phyloP scores from a whole-genome alignment of 2,888 invertebrate genomes.

The Acleris sparsana region DNA sequence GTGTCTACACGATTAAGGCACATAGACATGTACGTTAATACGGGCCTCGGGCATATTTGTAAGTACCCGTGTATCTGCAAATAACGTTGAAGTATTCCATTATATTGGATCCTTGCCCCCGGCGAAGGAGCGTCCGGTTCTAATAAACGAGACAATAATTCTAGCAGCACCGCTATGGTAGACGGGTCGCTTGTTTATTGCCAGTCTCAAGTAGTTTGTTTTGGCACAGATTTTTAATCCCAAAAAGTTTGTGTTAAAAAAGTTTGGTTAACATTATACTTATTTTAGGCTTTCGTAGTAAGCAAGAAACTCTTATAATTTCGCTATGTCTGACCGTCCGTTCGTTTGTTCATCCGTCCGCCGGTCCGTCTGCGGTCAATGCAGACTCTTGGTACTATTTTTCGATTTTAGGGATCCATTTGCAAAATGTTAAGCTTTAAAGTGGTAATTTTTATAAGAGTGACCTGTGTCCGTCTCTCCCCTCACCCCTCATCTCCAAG shows the following conservation, averaged over 20 bases:
- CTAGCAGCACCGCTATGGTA: conserved; percentile 13
- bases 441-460: too few species aligned
- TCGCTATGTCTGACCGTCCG: too few species aligned
- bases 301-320: too few species aligned
- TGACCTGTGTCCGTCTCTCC: too few species aligned
- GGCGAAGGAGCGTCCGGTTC: conserved; percentile 73
- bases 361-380: too few species aligned
- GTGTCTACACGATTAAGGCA: conserved; percentile 67
- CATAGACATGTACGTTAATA: conserved; percentile 66
- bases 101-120: conserved; percentile 79
- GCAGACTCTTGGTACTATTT: too few species aligned
- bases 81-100: conserved; percentile 82
- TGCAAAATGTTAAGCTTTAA: too few species aligned
- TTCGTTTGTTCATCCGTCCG: too few species aligned
- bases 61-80: conserved; percentile 78
- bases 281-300: too few species aligned
- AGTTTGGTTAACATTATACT: too few species aligned
- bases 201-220: conserved; percentile 18
- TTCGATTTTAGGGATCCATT: too few species aligned
- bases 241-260: conserved; percentile 7
- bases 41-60: conserved; percentile 67
- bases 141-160: conserved; percentile 78
- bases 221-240: conserved; percentile 15
- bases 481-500: too few species aligned
- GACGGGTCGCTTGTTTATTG: conserved; percentile 26